phyloP scores from a whole-genome alignment of 1,140 invertebrate species.

The Hetaerina americana region DNA sequence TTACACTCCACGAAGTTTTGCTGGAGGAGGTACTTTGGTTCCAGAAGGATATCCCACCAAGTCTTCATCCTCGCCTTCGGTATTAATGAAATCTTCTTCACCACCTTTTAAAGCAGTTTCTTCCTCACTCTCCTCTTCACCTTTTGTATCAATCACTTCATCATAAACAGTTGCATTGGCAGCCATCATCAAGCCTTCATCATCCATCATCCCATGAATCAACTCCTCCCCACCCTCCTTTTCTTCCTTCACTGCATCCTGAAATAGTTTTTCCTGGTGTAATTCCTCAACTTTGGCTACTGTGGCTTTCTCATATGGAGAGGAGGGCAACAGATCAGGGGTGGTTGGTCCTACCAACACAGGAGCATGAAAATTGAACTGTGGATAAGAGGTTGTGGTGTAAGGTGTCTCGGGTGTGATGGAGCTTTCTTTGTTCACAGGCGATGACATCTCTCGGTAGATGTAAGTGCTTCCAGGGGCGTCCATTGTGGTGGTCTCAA shows the following conservation, averaged over 20 bases:
- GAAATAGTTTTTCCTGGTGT: conserved; percentile 1
- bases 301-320: not conserved
- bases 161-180: not conserved
- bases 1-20: not conserved
- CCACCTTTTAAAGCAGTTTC: not conserved
- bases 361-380: not conserved
- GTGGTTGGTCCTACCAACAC: not conserved
- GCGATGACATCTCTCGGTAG: not conserved
- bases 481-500: not conserved
- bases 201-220: not conserved
- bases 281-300: not conserved
- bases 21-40: not conserved
- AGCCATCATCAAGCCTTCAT: not conserved
- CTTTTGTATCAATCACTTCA: not conserved
- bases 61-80: not conserved
- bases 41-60: not conserved
- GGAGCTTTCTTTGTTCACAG: not conserved
- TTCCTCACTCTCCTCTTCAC: not conserved
- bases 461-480: not conserved
- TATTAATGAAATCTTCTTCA: not conserved
- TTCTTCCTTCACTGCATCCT: conserved; percentile 1
- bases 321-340: not conserved
- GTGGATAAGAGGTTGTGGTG: not conserved
- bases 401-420: not conserved
- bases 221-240: not conserved